A percentile compares a stretch with the other conserved stretches of the same genome.
These are phyloP conservation scores for Nibea albiflora DNA, from an alignment of 2,113 vertebrate genomes.

Conservation along the genomic window DNA sequence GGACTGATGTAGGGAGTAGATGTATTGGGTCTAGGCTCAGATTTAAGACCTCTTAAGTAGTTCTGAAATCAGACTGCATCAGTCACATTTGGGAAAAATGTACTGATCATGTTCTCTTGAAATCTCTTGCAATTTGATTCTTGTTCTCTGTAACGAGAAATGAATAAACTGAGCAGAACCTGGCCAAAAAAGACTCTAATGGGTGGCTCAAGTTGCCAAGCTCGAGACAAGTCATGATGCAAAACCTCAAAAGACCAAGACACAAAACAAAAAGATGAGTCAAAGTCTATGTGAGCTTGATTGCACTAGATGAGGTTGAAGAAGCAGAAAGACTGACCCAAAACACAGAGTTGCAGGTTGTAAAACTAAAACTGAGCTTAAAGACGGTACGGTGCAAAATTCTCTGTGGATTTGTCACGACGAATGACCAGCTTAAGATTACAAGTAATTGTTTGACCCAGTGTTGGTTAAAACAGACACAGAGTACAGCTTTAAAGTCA, in stretches of 20 bases:
- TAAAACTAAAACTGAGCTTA: not conserved
- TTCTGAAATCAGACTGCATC: not conserved
- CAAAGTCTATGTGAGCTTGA: not conserved
- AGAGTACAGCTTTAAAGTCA: not conserved
- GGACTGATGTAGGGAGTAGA: not conserved
- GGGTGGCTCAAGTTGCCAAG: not conserved
- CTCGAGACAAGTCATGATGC: not conserved
- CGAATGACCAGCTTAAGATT: not conserved
- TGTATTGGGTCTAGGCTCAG: not conserved
- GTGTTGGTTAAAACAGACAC: not conserved
- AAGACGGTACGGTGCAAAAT: not conserved
- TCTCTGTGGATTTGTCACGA: too few relatives aligned
- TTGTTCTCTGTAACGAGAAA: too few relatives aligned
- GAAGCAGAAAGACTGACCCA: not conserved
- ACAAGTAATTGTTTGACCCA: not conserved
- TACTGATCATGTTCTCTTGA: not conserved
- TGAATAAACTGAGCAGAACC: too few relatives aligned
- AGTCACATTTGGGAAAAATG: not conserved
- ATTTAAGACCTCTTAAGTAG: not conserved
- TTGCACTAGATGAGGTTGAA: not conserved
- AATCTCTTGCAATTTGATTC: not conserved
- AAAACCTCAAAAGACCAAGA: not conserved
- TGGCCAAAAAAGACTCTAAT: not conserved
- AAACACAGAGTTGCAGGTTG: not conserved
- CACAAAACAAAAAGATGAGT: too few relatives aligned